phyloP scores from a whole-genome alignment of 1,140 invertebrate genomes.

The Heliconius congener region DNA sequence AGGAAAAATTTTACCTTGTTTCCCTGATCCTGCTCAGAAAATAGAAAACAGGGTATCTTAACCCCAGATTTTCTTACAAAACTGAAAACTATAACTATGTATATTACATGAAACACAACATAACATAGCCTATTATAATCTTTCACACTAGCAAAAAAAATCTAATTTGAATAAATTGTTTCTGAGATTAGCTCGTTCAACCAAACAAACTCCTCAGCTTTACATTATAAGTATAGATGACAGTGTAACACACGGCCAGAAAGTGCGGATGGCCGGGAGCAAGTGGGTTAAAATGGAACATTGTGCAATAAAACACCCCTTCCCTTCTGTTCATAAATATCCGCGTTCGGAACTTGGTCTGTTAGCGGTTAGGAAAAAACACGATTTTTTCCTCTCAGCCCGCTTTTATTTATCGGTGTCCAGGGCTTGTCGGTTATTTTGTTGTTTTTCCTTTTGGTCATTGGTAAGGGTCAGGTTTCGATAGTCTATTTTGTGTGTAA shows the following conservation, averaged over 20 bases:
- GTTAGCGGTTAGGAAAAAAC: constrained; percentile 62
- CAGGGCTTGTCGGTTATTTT: constrained; percentile 47
- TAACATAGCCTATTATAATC: too few relatives aligned
- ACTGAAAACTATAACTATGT: too few relatives aligned
- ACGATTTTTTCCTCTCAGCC: constrained; percentile 62
- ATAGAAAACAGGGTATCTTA: too few relatives aligned
- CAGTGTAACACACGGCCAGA: constrained; percentile 49
- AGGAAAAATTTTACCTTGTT: too few relatives aligned
- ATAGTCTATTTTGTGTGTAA: not conserved
- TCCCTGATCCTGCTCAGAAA: too few relatives aligned
- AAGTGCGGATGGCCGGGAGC: constrained; percentile 74
- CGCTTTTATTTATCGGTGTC: constrained; percentile 70
- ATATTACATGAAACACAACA: too few relatives aligned
- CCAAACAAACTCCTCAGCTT: too few relatives aligned
- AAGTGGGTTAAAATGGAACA: constrained; percentile 77
- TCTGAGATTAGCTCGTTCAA: too few relatives aligned
- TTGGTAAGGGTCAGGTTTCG: not conserved
- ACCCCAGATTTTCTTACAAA: too few relatives aligned
- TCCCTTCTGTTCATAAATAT: constrained; percentile 79
- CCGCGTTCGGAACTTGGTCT: constrained; percentile 75
- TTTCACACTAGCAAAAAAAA: too few relatives aligned
- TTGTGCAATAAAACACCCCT: constrained; percentile 76
- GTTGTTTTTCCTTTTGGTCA: constrained; percentile 34
- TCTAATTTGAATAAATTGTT: too few relatives aligned
- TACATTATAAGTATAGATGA: not conserved